Percentiles rank a stretch among this genome's conserved stretches.
phyloP scores from a whole-genome alignment of 2,888 invertebrate species.

The Yponomeuta malinellus region DNA sequence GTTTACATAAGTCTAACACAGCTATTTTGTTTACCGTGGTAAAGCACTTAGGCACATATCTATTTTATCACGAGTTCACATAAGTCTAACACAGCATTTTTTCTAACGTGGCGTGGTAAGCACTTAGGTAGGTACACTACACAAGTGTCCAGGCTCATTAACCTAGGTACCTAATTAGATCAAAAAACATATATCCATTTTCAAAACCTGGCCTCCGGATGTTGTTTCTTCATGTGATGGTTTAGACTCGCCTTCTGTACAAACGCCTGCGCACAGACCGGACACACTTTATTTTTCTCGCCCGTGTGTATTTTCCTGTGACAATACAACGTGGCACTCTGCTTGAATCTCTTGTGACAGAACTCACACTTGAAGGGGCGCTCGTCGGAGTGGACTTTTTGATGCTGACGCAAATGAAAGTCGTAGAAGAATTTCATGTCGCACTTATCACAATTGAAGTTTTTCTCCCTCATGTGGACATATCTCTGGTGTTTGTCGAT shows the following conservation, averaged over 20 bases:
- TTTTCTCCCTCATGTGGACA: slow-evolving; percentile 10
- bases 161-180: no score
- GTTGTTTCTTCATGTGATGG: slow-evolving; percentile 18
- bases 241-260: slow-evolving; percentile 28
- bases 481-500: slow-evolving; percentile 2
- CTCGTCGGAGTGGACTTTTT: slow-evolving; percentile 26
- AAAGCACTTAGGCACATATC: neutral
- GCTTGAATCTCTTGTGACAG: slow-evolving; percentile 36
- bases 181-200: no score
- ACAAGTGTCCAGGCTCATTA: no score
- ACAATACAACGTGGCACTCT: slow-evolving; percentile 19
- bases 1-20: neutral
- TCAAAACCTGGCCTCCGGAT: slow-evolving; percentile 11
- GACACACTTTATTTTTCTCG: slow-evolving; percentile 52
- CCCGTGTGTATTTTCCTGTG: slow-evolving; percentile 45
- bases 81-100: neutral
- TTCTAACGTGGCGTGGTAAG: neutral
- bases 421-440: neutral
- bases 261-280: slow-evolving; percentile 48
- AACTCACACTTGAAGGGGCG: slow-evolving; percentile 32
- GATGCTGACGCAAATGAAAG: slow-evolving; percentile 19
- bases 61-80: neutral
- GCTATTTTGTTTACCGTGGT: neutral
- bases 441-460: slow-evolving; percentile 15
- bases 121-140: no score